Evolutionary conservation across 1,140 invertebrate genomes (phyloP), one percentile per base, ranked within the genome.

Genomic region (Alviniconcha marisindica): DNA sequence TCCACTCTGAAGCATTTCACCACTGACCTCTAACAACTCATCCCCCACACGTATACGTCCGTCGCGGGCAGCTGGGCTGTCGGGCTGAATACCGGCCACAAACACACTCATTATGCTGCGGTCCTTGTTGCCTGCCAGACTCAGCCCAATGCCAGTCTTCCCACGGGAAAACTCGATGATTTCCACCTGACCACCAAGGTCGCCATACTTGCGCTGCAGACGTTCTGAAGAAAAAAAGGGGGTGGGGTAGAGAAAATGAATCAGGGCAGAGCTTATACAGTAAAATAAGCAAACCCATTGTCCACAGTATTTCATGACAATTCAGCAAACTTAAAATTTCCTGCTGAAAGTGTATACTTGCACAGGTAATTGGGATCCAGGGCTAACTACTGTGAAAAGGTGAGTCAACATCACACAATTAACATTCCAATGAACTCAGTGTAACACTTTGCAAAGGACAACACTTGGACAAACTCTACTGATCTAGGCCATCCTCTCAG

Each of bases 91-190:
- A 12, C 98, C 98, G 88, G 97, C 98, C 48, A 99, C 96, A 93
- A 99, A 99, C 63, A 98, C 97, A 33, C 97, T 97, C 97, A 99
- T 99, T 88, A 97, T 96, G 89, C 96, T 97, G 28, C 98, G 95
- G 92, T 99, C 98, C 89, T 96, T 96, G 94, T 99, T 98, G 0
- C 98, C 98, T 12, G 98, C 97, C 76, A 99, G 94, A 76, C 97
- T 97, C 51, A 99, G 95, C 2, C 99, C 99, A 44, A 99, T 94
- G 0, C 96, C 94, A 86, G 93, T 92, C 56, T 85, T 86, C 51
- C 94, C 93, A 36, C 89, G 84, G 66, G 93, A 95, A 87, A 99
- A 90, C 83, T 96, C 96, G 10, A 97, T 95, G 88, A 97, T 94
- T 42, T 94, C 88, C 31, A 95, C 88, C 38, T 94, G 90, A n/a